A percentile compares a stretch with the other conserved stretches of the same genome.
These are phyloP conservation scores for Lepidurus packardi DNA, from an alignment of 1,140 invertebrate genomes.

Conservation along the genomic window DNA sequence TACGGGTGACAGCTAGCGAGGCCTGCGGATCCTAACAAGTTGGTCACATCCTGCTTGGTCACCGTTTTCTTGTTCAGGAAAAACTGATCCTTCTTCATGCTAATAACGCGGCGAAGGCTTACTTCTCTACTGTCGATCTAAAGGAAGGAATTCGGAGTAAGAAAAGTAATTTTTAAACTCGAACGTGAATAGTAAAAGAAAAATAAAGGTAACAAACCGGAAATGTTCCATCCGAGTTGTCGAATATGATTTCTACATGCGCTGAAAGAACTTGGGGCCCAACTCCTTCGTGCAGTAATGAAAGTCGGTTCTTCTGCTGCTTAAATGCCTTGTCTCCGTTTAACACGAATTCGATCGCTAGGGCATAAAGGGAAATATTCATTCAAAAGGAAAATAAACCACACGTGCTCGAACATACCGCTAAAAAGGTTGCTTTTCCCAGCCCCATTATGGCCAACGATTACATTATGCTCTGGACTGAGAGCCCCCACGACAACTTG, in stretches of 20 bases:
- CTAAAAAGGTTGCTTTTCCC: neutral
- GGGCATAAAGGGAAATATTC: no score
- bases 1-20: neutral
- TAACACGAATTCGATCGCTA: neutral
- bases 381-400: neutral
- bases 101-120: neutral
- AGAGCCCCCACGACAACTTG: neutral
- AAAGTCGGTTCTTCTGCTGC: neutral
- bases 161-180: neutral
- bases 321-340: neutral
- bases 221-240: neutral
- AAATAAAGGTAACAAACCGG: neutral
- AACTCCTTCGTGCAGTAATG: neutral
- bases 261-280: neutral
- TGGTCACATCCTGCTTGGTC: neutral
- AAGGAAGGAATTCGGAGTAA: neutral
- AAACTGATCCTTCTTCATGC: neutral
- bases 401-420: neutral
- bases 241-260: neutral
- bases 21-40: neutral
- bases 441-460: neutral
- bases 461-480: neutral
- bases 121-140: neutral
- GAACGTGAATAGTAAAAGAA: neutral
- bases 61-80: neutral